Percentiles rank a stretch among this genome's conserved stretches.
Evolutionary conservation across 2,113 vertebrate genomes (phyloP).

Genomic region (Hoplias malabaricus): DNA sequence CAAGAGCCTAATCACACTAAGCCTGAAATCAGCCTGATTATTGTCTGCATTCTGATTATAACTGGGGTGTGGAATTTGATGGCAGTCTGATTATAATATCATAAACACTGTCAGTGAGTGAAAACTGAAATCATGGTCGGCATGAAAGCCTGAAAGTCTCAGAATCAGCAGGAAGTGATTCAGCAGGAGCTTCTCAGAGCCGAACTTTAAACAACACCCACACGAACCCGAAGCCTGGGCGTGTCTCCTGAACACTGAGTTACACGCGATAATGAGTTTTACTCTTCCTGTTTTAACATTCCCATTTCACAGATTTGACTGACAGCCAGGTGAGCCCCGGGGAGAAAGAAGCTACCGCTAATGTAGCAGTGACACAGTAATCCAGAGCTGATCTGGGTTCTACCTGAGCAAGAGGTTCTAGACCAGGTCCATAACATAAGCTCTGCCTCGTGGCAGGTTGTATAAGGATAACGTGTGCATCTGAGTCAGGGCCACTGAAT

Average conservation of each 20-base stretch:
- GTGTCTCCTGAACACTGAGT: conserved; percentile 5
- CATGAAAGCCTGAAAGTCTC: background rate
- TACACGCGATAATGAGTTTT: conserved; percentile 19
- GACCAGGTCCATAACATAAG: background rate
- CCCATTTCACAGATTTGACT: too few species aligned
- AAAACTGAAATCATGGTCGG: too few species aligned
- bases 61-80: too few species aligned
- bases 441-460: too few species aligned
- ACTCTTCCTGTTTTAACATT: background rate
- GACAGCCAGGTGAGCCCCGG: background rate
- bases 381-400: background rate
- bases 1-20: too few species aligned
- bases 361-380: background rate
- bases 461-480: background rate
- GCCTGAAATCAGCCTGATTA: too few species aligned
- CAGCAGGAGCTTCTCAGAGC: conserved; percentile 26
- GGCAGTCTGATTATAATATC: too few species aligned
- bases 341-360: background rate
- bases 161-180: background rate
- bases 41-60: too few species aligned
- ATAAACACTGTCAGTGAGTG: too few species aligned
- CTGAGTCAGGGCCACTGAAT: background rate
- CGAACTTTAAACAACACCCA: conserved; percentile 7
- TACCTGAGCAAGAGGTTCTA: background rate
- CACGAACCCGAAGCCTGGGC: background rate